Evolutionary conservation across 2,888 invertebrate species (phyloP).

Genomic region (Mythimna vitellina): DNA sequence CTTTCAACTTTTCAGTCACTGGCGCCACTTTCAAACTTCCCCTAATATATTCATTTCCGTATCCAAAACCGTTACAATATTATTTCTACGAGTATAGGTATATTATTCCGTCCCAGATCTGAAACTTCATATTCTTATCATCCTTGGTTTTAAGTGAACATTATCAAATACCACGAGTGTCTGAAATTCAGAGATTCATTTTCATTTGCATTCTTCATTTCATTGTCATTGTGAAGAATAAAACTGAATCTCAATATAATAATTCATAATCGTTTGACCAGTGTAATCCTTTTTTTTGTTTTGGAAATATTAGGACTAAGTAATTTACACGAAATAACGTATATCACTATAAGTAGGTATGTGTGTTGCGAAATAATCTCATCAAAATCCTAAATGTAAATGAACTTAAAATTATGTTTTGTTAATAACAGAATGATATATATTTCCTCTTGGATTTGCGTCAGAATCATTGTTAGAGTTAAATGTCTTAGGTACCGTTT

Average conservation of each 20-base stretch:
- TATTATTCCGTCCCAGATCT: no score
- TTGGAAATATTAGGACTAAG: background rate
- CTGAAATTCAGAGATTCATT: background rate
- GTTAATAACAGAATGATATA: background rate
- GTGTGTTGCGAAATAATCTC: conserved; percentile 2
- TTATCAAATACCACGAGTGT: background rate
- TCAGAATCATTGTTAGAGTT: conserved; percentile 24
- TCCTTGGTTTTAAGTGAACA: background rate
- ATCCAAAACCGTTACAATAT: no score
- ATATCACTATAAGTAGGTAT: background rate
- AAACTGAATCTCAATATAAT: background rate
- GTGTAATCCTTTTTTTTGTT: background rate
- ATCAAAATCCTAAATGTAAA: conserved; percentile 1
- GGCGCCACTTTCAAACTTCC: no score
- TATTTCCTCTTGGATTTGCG: conserved; percentile 11
- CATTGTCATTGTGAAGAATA: background rate
- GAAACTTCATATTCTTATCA: no score
- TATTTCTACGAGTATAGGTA: no score
- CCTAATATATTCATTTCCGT: no score
- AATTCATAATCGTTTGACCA: background rate
- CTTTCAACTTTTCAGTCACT: no score
- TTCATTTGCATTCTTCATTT: no score
- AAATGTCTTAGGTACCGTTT: background rate
- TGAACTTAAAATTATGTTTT: conserved; percentile 10
- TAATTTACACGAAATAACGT: background rate